phyloP scores from a whole-genome alignment of 2,797 vertebrate genomes.

The Myoxocephalus aenaeus region DNA sequence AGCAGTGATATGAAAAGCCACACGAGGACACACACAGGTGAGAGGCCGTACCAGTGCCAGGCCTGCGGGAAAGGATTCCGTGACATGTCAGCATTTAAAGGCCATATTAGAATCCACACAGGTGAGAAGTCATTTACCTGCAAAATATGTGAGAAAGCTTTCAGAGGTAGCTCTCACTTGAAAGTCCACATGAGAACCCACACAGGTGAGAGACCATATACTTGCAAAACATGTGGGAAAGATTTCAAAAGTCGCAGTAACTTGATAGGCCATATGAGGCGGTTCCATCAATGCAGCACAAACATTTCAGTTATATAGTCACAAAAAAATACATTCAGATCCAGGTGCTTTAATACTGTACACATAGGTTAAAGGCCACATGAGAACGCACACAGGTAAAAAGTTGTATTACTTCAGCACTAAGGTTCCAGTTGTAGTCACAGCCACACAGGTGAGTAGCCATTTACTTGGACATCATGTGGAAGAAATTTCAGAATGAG shows the following conservation, averaged over 20 bases:
- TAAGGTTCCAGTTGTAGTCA: neutral
- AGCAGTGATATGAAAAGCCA: neutral
- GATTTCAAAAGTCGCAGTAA: neutral
- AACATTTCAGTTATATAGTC: too few species aligned
- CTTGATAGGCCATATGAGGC: neutral
- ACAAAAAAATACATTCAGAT: too few species aligned
- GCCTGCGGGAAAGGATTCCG: neutral
- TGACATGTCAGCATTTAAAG: neutral
- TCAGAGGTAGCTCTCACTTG: too few species aligned
- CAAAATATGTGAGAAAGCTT: too few species aligned
- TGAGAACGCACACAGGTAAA: neutral
- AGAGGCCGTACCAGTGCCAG: neutral
- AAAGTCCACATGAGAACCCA: neutral
- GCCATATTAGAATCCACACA: neutral
- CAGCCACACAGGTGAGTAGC: neutral
- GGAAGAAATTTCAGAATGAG: too few species aligned
- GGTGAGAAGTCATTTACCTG: neutral
- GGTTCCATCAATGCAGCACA: neutral
- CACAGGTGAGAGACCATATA: slow-evolving; percentile 1
- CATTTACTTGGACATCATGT: neutral
- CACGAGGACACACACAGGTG: neutral
- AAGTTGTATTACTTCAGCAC: neutral
- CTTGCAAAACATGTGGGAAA: neutral
- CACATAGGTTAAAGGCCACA: neutral
- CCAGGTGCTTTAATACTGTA: too few species aligned